phyloP scores from a whole-genome alignment of 2,113 vertebrate species.

The Halichoeres trimaculatus region DNA sequence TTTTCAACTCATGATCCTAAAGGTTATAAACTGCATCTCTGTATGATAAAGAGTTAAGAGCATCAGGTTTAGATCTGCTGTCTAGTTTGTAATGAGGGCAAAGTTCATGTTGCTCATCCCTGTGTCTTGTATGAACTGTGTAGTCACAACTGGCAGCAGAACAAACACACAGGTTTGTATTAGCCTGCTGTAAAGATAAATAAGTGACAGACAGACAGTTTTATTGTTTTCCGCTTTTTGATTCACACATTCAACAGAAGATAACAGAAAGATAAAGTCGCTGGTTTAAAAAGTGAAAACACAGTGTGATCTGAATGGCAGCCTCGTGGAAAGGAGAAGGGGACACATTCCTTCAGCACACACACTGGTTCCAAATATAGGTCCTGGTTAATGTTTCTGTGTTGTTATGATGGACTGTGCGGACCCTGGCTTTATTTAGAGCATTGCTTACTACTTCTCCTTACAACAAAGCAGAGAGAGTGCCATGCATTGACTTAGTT shows the following conservation, averaged over 20 bases:
- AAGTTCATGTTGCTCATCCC: not conserved
- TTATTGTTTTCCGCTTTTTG: not conserved
- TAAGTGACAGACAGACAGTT: not conserved
- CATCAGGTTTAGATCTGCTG: not conserved
- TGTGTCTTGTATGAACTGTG: not conserved
- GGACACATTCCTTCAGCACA: not conserved
- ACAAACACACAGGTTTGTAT: not conserved
- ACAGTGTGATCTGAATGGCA: not conserved
- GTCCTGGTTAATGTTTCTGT: not conserved
- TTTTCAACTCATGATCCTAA: no score
- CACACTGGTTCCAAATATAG: slow-evolving; percentile 43
- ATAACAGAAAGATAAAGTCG: not conserved
- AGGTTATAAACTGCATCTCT: no score
- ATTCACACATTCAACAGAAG: no score
- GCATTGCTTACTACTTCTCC: not conserved
- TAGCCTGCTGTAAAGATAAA: not conserved
- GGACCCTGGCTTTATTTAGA: slow-evolving; percentile 28
- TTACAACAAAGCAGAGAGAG: not conserved
- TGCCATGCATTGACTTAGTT: not conserved
- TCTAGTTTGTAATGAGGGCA: not conserved
- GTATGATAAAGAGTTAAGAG: not conserved
- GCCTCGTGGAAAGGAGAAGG: not conserved
- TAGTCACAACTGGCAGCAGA: not conserved
- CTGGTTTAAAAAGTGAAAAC: not conserved
- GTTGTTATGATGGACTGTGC: slow-evolving; percentile 23